Percentiles rank a stretch among this genome's conserved stretches.
Conservation (phyloP, 2,797 vertebrate genomes). For the Thripadectes ignobilis region DNA sequence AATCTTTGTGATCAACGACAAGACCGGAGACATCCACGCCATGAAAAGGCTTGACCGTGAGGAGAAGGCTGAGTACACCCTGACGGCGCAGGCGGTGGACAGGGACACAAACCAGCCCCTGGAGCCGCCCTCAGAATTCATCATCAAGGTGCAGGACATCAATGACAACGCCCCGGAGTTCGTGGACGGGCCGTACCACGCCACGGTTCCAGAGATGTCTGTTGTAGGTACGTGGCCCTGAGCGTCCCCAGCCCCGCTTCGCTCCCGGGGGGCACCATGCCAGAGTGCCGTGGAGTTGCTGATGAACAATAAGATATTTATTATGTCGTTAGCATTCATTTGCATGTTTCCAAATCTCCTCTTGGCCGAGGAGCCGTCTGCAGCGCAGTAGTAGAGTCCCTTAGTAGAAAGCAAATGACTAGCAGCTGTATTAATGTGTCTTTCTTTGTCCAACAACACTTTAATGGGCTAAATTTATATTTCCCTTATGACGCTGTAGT, state of each 20-base stretch:
- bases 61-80: constrained; percentile 96
- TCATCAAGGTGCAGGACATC: constrained; percentile 99
- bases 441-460: constrained; percentile 48
- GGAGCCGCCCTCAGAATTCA: constrained; percentile 96
- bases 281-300: background rate
- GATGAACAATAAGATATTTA: constrained; percentile 59
- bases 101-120: constrained; percentile 89
- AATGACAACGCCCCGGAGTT: constrained; percentile 98
- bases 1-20: constrained; percentile 97
- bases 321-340: constrained; percentile 69
- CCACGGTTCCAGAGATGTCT: constrained; percentile 95
- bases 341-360: constrained; percentile 69
- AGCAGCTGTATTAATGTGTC: constrained; percentile 68
- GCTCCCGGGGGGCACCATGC: background rate
- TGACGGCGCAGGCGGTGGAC: constrained; percentile 93
- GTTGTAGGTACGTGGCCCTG: constrained; percentile 86
- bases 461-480: constrained; percentile 68
- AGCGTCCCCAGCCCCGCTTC: background rate
- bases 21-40: constrained; percentile 96
- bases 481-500: constrained; percentile 36
- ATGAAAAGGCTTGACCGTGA: constrained; percentile 98
- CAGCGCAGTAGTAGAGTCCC: constrained; percentile 37
- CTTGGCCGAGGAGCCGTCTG: constrained; percentile 32
- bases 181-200: constrained; percentile 91
- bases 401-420: constrained; percentile 58